phyloP scores from a whole-genome alignment of 1,140 invertebrate species.

The Carcinoscorpius rotundicauda region DNA sequence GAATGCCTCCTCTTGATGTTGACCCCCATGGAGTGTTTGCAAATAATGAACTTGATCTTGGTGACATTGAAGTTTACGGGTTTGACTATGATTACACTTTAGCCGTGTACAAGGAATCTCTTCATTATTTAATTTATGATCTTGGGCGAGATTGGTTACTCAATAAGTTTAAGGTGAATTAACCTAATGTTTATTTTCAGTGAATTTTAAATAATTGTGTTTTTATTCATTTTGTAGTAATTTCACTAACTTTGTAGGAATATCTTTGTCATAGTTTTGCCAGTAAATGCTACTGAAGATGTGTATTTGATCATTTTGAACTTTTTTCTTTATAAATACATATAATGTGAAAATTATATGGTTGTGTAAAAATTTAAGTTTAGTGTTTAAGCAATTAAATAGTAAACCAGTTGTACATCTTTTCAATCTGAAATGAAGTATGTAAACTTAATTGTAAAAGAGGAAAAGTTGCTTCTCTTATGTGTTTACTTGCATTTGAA shows the following conservation, averaged over 20 bases:
- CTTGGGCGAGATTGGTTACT: constrained; percentile 76
- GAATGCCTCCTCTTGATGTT: constrained; percentile 59
- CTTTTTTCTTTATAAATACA: no score
- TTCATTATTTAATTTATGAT: constrained; percentile 86
- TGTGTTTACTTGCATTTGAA: no score
- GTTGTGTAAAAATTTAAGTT: no score
- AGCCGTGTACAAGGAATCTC: constrained; percentile 81
- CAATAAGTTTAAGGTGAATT: constrained; percentile 67
- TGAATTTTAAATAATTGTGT: constrained; percentile 3
- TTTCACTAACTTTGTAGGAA: neutral
- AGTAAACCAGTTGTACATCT: no score
- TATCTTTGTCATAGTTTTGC: neutral
- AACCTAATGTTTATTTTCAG: constrained; percentile 11
- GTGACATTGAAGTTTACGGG: constrained; percentile 87
- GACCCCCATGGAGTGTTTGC: constrained; percentile 79
- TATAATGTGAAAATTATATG: no score
- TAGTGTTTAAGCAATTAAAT: no score
- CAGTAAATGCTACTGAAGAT: neutral
- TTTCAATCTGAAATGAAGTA: no score
- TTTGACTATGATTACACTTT: constrained; percentile 99
- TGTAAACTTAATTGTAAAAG: no score
- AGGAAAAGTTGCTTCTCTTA: no score
- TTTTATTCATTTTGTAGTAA: constrained; percentile 4
- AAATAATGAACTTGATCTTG: constrained; percentile 89
- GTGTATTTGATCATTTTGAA: no score